Evolutionary conservation across 2,888 invertebrate species (phyloP).

Genomic region (Eupithecia centaureata): DNA sequence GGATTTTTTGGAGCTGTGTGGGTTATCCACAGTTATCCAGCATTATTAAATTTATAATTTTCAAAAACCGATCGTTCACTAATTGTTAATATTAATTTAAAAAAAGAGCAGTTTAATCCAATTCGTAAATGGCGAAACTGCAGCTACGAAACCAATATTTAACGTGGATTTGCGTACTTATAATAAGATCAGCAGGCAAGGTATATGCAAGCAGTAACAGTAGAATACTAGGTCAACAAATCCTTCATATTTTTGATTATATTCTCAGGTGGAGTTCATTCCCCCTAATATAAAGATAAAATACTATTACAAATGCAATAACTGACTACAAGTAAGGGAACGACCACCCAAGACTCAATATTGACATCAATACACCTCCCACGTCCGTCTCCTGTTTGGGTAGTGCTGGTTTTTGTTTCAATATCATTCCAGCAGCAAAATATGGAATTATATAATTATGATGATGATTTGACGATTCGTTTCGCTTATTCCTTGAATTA

Average conservation of each 20-base stretch:
- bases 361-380: constrained; percentile 36
- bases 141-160: too few species aligned
- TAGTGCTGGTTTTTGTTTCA: constrained; percentile 26
- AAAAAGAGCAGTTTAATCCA: too few species aligned
- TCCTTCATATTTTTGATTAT: neutral
- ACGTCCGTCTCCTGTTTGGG: constrained; percentile 35
- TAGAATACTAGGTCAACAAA: neutral
- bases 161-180: too few species aligned
- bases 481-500: neutral
- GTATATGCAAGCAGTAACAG: neutral
- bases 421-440: constrained; percentile 29
- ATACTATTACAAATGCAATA: constrained; percentile 28
- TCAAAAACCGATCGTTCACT: too few species aligned
- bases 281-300: constrained; percentile 20
- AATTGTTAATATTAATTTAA: too few species aligned
- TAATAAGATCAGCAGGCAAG: too few species aligned
- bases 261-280: neutral
- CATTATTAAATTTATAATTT: too few species aligned
- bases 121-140: too few species aligned
- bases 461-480: constrained; percentile 10
- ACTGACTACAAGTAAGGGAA: constrained; percentile 24
- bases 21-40: too few species aligned
- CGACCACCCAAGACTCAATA: constrained; percentile 35
- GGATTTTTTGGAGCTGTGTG: too few species aligned
- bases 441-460: constrained; percentile 37